A percentile compares a stretch with the other conserved stretches of the same genome.
Conservation (phyloP, 2,113 vertebrate species). For the Oxyura jamaicensis region DNA sequence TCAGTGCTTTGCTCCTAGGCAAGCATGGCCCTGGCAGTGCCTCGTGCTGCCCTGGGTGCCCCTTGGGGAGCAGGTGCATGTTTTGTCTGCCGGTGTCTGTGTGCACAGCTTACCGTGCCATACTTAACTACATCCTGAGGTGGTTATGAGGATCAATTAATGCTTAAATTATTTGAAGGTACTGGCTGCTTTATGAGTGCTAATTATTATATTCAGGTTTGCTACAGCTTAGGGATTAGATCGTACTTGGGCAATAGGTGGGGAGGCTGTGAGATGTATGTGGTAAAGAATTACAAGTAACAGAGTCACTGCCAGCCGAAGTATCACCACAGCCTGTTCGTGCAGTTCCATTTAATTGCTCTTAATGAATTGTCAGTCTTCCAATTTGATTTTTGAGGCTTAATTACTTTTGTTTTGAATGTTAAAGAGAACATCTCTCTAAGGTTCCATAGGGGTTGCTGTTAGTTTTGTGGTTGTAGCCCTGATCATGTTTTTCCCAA, state of each 20-base stretch:
- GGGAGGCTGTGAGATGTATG: not conserved
- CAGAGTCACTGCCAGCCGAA: not conserved
- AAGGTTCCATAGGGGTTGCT: not conserved
- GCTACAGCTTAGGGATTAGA: conserved; percentile 3
- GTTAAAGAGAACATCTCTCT: not conserved
- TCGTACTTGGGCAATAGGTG: conserved; percentile 12
- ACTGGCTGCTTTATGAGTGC: conserved; percentile 33
- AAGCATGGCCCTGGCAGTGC: not conserved
- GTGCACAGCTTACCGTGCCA: not conserved
- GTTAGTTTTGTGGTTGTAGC: not conserved
- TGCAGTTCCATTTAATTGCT: not conserved
- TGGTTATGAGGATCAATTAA: conserved; percentile 25
- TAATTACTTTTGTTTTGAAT: not conserved
- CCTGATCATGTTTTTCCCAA: not conserved
- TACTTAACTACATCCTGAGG: conserved; percentile 18
- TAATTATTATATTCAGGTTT: conserved; percentile 60
- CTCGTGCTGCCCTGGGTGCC: not conserved
- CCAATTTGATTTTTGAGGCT: conserved; percentile 17
- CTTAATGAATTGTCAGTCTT: conserved; percentile 20
- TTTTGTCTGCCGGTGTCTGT: not conserved
- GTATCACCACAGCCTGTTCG: conserved; percentile 9
- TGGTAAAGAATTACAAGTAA: conserved; percentile 22
- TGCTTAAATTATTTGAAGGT: conserved; percentile 18
- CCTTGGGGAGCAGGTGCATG: not conserved
- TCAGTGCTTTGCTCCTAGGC: conserved; percentile 22